Conservation (phyloP, 1,140 invertebrate species). For the Diuraphis noxia region DNA sequence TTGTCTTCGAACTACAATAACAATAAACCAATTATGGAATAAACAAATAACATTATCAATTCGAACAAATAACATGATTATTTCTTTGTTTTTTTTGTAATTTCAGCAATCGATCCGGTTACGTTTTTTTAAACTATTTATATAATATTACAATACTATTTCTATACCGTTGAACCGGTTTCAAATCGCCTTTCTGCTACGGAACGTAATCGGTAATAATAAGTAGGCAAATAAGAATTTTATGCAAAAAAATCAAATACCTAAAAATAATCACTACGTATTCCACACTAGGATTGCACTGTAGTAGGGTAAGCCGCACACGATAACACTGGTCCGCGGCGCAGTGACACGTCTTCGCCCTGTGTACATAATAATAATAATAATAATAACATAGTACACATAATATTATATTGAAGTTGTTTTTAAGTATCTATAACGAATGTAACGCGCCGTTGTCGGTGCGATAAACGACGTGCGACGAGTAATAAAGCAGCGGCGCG, state of each 20-base stretch:
- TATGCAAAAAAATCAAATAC: neutral
- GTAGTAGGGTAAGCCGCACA: neutral
- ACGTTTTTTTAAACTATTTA: neutral
- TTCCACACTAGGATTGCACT: neutral
- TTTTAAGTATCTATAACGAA: neutral
- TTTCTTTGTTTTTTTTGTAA: neutral
- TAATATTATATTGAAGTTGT: no score
- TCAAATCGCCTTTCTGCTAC: neutral
- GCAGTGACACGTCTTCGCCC: neutral
- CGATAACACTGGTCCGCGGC: neutral
- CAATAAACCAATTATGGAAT: constrained; percentile 25
- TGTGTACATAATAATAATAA: neutral
- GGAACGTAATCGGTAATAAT: neutral
- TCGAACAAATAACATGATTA: neutral
- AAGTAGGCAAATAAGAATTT: neutral
- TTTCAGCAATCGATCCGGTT: neutral
- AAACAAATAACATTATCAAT: constrained; percentile 28
- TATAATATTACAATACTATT: neutral
- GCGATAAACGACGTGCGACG: neutral
- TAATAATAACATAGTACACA: no score
- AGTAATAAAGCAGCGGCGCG: neutral
- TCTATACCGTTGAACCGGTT: constrained; percentile 14
- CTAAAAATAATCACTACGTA: no score
- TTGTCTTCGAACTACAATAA: constrained; percentile 19
- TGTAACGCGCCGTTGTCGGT: neutral